Conservation (phyloP, 2,113 vertebrate species). For the Trichomycterus rosablanca region DNA sequence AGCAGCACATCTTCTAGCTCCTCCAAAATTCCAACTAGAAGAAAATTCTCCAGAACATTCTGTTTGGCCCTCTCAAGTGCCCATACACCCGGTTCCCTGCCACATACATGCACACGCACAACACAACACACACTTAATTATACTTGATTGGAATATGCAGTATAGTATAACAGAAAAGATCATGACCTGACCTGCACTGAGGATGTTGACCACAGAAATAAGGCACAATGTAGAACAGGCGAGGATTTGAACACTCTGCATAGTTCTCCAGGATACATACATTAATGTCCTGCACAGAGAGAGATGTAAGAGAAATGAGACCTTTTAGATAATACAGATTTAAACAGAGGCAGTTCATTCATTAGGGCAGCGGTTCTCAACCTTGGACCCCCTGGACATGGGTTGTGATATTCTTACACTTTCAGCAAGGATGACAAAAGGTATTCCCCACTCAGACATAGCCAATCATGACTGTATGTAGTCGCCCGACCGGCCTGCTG, state of each 20-base stretch:
- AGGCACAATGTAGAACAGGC: slow-evolving; percentile 95
- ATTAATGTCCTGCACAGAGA: slow-evolving; percentile 83
- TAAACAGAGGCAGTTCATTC: not conserved
- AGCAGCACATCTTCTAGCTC: slow-evolving; percentile 96
- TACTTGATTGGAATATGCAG: not conserved
- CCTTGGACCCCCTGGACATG: no score
- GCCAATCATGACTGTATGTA: no score
- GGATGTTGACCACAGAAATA: slow-evolving; percentile 99
- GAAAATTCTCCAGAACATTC: slow-evolving; percentile 94
- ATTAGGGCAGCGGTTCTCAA: no score
- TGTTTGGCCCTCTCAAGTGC: slow-evolving; percentile 92
- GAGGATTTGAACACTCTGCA: slow-evolving; percentile 80
- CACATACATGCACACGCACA: not conserved
- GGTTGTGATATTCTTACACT: no score
- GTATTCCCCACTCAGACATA: no score
- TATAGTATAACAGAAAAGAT: no score
- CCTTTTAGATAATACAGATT: not conserved
- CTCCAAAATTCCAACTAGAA: slow-evolving; percentile 94
- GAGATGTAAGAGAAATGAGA: not conserved
- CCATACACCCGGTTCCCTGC: slow-evolving; percentile 92
- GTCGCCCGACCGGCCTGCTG: no score
- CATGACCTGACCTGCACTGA: slow-evolving; percentile 61
- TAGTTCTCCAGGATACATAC: slow-evolving; percentile 97
- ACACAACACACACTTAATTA: no score
- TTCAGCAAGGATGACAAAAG: no score